Percentiles rank a stretch among this genome's conserved stretches.
phyloP scores from a whole-genome alignment of 2,113 vertebrate genomes.

The Ranitomeya imitator region DNA sequence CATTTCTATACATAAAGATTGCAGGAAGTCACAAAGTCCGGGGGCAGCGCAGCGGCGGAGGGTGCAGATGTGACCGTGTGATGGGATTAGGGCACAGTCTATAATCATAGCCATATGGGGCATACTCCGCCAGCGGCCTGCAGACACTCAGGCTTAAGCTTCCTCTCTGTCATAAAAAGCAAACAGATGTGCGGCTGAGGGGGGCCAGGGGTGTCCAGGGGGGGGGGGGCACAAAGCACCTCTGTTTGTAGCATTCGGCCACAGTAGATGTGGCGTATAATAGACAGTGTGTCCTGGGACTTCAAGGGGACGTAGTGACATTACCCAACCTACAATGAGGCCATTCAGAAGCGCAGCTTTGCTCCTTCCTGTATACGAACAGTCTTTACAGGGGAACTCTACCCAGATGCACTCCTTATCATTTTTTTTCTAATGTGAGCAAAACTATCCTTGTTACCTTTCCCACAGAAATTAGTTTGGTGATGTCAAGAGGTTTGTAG shows the following conservation, averaged over 20 bases:
- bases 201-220: background rate
- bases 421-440: too few relatives aligned
- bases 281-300: background rate
- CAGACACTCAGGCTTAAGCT: constrained; percentile 41
- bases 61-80: constrained; percentile 45
- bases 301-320: background rate
- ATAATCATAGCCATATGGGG: constrained; percentile 50
- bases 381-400: background rate
- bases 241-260: constrained; percentile 22
- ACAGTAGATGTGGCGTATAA: background rate
- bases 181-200: constrained; percentile 46
- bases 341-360: background rate
- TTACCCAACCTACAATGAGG: background rate
- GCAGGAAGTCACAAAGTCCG: constrained; percentile 13
- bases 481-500: too few relatives aligned
- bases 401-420: background rate
- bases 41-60: background rate
- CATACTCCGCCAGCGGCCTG: background rate
- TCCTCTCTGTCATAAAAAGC: constrained; percentile 42
- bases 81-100: constrained; percentile 46
- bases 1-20: constrained; percentile 9
- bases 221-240: constrained; percentile 43
- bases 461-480: too few relatives aligned
- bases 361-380: background rate
- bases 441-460: too few relatives aligned